Evolutionary conservation across 2,888 invertebrate genomes (phyloP).

Genomic region (Cosmorhoe ocellata): DNA sequence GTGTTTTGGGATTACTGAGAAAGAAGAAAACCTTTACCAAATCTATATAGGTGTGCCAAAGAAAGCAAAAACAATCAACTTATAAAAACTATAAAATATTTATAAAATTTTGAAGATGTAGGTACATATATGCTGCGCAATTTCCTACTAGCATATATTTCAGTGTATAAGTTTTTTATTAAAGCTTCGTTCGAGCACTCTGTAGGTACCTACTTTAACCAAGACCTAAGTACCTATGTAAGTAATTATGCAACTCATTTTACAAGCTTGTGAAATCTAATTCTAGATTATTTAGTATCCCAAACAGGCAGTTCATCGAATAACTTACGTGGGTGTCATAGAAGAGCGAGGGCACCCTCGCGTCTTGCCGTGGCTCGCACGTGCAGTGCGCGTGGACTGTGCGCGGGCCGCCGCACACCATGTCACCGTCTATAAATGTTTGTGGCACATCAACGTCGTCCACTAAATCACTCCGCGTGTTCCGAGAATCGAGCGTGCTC

Average conservation of each 20-base stretch:
- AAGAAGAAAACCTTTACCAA: too few relatives aligned
- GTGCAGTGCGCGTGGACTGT: slow-evolving; percentile 72
- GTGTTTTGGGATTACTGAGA: too few relatives aligned
- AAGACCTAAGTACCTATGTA: neutral
- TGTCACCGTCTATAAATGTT: slow-evolving; percentile 65
- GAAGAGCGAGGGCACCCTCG: slow-evolving; percentile 67
- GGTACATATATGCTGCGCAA: too few relatives aligned
- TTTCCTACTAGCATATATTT: neutral
- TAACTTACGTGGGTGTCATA: slow-evolving; percentile 73
- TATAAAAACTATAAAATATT: too few relatives aligned
- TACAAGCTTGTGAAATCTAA: neutral
- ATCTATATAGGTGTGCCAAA: too few relatives aligned
- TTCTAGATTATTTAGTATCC: too few relatives aligned
- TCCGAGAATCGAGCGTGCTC: slow-evolving; percentile 58
- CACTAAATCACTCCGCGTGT: slow-evolving; percentile 60
- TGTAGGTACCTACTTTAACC: too few relatives aligned
- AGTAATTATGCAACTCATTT: neutral
- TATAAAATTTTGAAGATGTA: too few relatives aligned
- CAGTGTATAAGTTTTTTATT: neutral
- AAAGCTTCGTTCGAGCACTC: slow-evolving; percentile 2
- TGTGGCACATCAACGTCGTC: slow-evolving; percentile 57
- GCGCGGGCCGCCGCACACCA: slow-evolving; percentile 53
- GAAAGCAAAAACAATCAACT: too few relatives aligned
- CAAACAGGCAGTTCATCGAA: neutral
- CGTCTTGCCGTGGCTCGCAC: slow-evolving; percentile 59